phyloP scores from a whole-genome alignment of 92 coral and sea anemone species.

The Porites lobata region DNA sequence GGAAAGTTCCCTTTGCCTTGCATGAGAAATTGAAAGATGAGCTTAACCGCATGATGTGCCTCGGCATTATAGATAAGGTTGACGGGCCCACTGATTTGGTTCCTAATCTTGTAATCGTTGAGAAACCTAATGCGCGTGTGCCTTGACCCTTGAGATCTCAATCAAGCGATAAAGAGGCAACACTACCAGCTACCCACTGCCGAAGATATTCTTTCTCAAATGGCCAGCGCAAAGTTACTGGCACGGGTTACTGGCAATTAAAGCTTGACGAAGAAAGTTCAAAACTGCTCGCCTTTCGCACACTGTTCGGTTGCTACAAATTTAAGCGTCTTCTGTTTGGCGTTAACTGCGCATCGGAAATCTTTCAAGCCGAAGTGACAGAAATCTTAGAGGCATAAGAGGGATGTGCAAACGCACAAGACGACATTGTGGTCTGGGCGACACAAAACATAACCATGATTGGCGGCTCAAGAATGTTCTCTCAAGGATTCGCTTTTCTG shows the following conservation, averaged over 20 bases:
- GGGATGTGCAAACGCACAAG: conserved; percentile 48
- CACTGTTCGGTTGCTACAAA: too few relatives aligned
- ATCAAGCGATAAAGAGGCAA: background rate
- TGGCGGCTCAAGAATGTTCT: conserved; percentile 36
- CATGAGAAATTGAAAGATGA: conserved; percentile 19
- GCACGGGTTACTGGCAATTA: conserved; percentile 12
- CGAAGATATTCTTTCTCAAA: conserved; percentile 35
- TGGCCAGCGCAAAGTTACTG: conserved; percentile 20
- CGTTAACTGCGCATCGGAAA: conserved; percentile 50
- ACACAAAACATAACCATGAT: conserved; percentile 45
- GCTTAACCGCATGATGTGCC: conserved; percentile 43
- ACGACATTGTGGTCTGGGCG: conserved; percentile 57
- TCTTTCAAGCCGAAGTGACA: conserved; percentile 43
- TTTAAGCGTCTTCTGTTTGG: conserved; percentile 49
- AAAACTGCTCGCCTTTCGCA: too few relatives aligned
- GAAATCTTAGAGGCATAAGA: conserved; percentile 31
- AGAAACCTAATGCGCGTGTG: conserved; percentile 1
- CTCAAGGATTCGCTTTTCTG: conserved; percentile 12
- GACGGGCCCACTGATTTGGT: conserved; percentile 35
- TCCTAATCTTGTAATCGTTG: background rate
- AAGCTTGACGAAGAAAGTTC: too few relatives aligned
- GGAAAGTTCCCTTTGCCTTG: conserved; percentile 39
- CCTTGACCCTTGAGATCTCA: background rate
- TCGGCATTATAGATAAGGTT: conserved; percentile 33
- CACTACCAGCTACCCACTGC: conserved; percentile 36